phyloP scores from a whole-genome alignment of 1,140 invertebrate species.

The Plutomurus gul region DNA sequence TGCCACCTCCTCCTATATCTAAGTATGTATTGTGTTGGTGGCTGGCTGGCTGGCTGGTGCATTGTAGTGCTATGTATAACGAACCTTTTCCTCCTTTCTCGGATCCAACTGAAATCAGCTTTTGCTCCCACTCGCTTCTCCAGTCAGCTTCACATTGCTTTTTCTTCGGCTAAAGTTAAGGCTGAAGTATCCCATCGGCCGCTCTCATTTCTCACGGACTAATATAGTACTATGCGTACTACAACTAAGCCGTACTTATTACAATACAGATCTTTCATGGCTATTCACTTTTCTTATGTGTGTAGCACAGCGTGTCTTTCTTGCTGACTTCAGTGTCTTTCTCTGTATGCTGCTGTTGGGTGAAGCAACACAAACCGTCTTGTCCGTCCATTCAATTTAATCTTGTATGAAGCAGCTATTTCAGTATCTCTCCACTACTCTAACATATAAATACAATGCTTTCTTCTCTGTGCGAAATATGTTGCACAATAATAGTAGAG shows the following conservation, averaged over 20 bases:
- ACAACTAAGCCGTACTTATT: neutral
- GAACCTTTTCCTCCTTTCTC: slow-evolving; percentile 8
- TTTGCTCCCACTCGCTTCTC: neutral
- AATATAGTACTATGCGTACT: neutral
- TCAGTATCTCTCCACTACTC: too few species aligned
- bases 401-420: neutral
- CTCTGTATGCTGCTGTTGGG: neutral
- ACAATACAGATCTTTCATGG: neutral
- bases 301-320: neutral
- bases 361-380: neutral
- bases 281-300: neutral
- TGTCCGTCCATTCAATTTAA: neutral
- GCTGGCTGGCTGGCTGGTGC: too few species aligned
- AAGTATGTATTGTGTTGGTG: too few species aligned
- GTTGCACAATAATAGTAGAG: too few species aligned
- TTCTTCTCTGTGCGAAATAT: too few species aligned
- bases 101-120: neutral
- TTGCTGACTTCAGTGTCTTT: neutral
- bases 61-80: too few species aligned
- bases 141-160: neutral
- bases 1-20: too few species aligned
- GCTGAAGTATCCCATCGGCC: neutral
- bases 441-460: too few species aligned
- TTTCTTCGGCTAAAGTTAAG: slow-evolving; percentile 5
- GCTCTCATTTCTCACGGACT: slow-evolving; percentile 1